Percentiles rank a stretch among this genome's conserved stretches.
These are phyloP conservation scores for Neodiprion lecontei DNA, from an alignment of 1,140 invertebrate genomes.

Conservation along the genomic window DNA sequence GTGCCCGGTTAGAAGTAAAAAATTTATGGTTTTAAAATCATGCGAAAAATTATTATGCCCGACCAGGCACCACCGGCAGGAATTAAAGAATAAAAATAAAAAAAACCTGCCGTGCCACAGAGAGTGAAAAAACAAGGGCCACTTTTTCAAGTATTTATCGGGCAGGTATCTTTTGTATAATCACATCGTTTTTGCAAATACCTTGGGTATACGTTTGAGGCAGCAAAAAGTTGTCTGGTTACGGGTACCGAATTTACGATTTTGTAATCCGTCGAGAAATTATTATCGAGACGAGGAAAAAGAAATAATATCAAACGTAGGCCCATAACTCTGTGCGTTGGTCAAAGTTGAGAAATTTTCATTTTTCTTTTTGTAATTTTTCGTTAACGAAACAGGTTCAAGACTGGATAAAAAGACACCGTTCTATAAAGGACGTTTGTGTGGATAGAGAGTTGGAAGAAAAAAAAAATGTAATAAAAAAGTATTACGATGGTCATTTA, in stretches of 20 bases:
- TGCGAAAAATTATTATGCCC: slow-evolving; percentile 50
- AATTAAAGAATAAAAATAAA: slow-evolving; percentile 6
- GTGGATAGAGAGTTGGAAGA: too few relatives aligned
- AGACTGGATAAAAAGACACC: too few relatives aligned
- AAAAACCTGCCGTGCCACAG: slow-evolving; percentile 3
- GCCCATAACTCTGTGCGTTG: too few relatives aligned
- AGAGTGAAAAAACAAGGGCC: neutral
- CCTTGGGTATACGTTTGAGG: neutral
- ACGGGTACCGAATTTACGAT: neutral
- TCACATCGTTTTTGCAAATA: slow-evolving; percentile 1
- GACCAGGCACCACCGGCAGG: slow-evolving; percentile 9
- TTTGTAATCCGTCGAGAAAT: neutral
- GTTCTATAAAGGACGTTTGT: too few relatives aligned
- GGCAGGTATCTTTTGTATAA: neutral
- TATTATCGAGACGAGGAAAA: neutral
- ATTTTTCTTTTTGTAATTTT: too few relatives aligned
- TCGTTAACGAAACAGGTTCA: too few relatives aligned
- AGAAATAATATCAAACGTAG: neutral
- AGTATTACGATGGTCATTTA: neutral
- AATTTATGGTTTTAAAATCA: slow-evolving; percentile 60
- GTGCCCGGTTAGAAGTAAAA: slow-evolving; percentile 18
- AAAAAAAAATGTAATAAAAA: too few relatives aligned
- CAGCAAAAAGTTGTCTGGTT: neutral
- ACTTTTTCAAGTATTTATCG: neutral
- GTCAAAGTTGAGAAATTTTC: too few relatives aligned